Percentiles rank a stretch among this genome's conserved stretches.
Conservation (phyloP, 2,113 vertebrate species). For the Stigmatopora argus region DNA sequence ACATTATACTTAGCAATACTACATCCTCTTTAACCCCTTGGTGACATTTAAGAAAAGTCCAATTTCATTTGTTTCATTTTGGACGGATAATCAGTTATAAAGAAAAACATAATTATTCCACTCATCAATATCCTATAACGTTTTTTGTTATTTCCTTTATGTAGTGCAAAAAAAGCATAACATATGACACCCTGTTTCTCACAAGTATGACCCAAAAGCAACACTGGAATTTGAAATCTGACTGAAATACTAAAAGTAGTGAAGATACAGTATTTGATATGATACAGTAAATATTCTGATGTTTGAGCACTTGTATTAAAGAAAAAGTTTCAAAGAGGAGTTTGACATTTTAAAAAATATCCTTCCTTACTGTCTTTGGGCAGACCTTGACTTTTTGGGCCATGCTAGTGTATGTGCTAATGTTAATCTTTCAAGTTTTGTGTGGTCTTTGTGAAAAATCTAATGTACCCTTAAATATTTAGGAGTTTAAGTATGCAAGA, state of each 20-base stretch:
- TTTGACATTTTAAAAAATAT: not conserved
- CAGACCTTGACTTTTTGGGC: not conserved
- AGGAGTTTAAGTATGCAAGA: not conserved
- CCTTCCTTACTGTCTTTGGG: not conserved
- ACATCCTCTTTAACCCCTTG: conserved; percentile 54
- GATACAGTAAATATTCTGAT: conserved; percentile 27
- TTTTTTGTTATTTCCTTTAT: conserved; percentile 12
- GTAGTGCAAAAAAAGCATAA: conserved; percentile 51
- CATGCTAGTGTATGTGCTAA: not conserved
- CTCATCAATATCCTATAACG: not conserved
- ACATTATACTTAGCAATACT: conserved; percentile 27
- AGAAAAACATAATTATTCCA: not conserved
- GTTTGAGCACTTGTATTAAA: not conserved
- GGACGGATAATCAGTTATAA: conserved; percentile 2
- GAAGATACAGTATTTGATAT: conserved; percentile 37
- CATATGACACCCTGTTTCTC: conserved; percentile 37
- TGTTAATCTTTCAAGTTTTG: not conserved
- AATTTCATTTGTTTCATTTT: conserved; percentile 34
- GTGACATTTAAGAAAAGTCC: conserved; percentile 8
- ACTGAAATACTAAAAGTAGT: conserved; percentile 10
- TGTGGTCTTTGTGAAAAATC: too few relatives aligned
- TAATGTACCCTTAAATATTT: too few relatives aligned
- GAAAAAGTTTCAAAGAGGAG: not conserved
- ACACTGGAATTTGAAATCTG: conserved; percentile 35
- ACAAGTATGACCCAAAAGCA: conserved; percentile 5